A percentile compares a stretch with the other conserved stretches of the same genome.
These are phyloP conservation scores for Chelidonichthys spinosus DNA, from an alignment of 2,797 vertebrate genomes.

Conservation along the genomic window DNA sequence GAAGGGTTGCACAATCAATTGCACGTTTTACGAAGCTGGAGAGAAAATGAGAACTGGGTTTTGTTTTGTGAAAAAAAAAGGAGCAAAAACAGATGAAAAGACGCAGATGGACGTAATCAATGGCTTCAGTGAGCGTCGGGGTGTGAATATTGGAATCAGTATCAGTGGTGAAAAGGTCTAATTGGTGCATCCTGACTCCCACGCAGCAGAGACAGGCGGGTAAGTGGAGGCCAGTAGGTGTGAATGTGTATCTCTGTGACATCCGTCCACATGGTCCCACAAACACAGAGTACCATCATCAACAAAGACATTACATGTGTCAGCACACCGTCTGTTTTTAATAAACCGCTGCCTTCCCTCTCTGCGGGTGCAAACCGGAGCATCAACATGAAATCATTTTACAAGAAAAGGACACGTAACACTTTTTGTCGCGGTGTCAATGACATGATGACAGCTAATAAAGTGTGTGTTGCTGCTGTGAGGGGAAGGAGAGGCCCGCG, in stretches of 20 bases:
- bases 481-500: conserved; percentile 7
- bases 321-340: conserved; percentile 23
- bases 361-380: conserved; percentile 5
- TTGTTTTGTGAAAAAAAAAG: not conserved
- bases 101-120: not conserved
- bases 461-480: conserved; percentile 20
- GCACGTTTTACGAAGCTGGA: not conserved
- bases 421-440: conserved; percentile 7
- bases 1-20: not conserved
- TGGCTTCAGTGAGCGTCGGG: not conserved
- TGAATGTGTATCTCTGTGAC: not conserved
- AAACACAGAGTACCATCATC: not conserved
- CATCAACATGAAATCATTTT: not conserved
- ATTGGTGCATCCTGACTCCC: not conserved
- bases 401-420: conserved; percentile 9
- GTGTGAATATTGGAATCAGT: not conserved
- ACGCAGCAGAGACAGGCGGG: not conserved
- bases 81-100: not conserved
- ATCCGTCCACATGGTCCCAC: not conserved
- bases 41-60: not conserved
- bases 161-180: not conserved
- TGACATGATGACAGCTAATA: conserved; percentile 30
- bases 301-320: conserved; percentile 7
- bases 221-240: not conserved
- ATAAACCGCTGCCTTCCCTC: conserved; percentile 12